Evolutionary conservation across 2,113 vertebrate species (phyloP).

Genomic region (Eidolon helvum): DNA sequence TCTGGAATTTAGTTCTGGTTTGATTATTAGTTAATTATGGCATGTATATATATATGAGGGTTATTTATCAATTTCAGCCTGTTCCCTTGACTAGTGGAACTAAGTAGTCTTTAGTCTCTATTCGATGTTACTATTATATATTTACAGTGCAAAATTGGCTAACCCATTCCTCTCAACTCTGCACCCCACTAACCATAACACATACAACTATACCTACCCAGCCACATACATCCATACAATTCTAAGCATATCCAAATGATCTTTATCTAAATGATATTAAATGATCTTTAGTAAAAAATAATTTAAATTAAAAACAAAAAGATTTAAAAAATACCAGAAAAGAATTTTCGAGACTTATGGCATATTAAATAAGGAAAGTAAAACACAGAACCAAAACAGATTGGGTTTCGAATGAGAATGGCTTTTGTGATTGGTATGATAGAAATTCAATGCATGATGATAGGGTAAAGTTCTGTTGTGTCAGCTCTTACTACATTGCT

Average conservation of each 20-base stretch:
- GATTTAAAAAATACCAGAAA: not conserved
- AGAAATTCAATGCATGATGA: not conserved
- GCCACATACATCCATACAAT: not conserved
- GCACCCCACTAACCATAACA: not conserved
- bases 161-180: not conserved
- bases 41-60: not conserved
- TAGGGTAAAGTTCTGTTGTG: not conserved
- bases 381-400: not conserved
- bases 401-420: not conserved
- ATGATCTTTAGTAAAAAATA: not conserved
- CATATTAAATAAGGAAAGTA: not conserved
- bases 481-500: not conserved
- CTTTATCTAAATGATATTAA: not conserved
- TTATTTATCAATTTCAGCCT: not conserved
- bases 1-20: not conserved
- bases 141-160: not conserved
- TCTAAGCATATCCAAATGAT: not conserved
- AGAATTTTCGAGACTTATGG: not conserved
- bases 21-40: not conserved
- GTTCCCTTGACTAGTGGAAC: not conserved
- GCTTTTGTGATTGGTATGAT: not conserved
- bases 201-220: not conserved
- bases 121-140: not conserved
- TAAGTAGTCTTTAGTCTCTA: not conserved
- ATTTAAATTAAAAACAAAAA: not conserved